These are phyloP conservation scores for Buphagus erythrorhynchus DNA, from an alignment of 2,797 vertebrate genomes.

Conservation along the genomic window DNA sequence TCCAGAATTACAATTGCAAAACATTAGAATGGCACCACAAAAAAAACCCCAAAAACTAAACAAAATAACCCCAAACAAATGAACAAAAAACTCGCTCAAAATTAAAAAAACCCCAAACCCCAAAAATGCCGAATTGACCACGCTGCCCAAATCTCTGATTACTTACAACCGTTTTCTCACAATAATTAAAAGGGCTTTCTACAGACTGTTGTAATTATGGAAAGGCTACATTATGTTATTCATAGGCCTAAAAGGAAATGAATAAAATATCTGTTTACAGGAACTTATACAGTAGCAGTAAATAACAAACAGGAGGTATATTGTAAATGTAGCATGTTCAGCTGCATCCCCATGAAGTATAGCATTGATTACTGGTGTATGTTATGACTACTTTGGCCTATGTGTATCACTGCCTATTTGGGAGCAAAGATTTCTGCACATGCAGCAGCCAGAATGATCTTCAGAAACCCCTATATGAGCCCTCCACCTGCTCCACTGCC, in stretches of 20 bases:
- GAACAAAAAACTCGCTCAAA: not conserved
- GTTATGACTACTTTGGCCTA: not conserved
- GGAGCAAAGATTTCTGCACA: not conserved
- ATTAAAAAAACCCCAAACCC: not conserved
- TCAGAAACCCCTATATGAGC: not conserved
- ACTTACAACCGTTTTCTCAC: not conserved
- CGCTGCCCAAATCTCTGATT: not conserved
- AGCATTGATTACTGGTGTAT: not conserved
- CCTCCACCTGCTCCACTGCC: not conserved
- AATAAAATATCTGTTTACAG: not conserved
- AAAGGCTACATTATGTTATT: not conserved
- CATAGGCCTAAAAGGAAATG: not conserved
- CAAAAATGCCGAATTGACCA: not conserved
- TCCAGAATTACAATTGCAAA: constrained; percentile 34
- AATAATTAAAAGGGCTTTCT: not conserved
- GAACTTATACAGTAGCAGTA: constrained; percentile 37
- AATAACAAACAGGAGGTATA: constrained; percentile 52
- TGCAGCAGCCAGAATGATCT: not conserved
- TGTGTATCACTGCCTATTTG: not conserved
- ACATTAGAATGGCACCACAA: constrained; percentile 23
- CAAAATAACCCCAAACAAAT: not conserved
- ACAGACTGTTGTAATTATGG: not conserved
- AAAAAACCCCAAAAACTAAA: not conserved
- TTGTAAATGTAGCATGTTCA: constrained; percentile 17
- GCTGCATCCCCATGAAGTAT: not conserved